Base-by-base conservation (phyloP, 2,113 vertebrate genomes). In the Melanerpes aurifrons region DNA sequence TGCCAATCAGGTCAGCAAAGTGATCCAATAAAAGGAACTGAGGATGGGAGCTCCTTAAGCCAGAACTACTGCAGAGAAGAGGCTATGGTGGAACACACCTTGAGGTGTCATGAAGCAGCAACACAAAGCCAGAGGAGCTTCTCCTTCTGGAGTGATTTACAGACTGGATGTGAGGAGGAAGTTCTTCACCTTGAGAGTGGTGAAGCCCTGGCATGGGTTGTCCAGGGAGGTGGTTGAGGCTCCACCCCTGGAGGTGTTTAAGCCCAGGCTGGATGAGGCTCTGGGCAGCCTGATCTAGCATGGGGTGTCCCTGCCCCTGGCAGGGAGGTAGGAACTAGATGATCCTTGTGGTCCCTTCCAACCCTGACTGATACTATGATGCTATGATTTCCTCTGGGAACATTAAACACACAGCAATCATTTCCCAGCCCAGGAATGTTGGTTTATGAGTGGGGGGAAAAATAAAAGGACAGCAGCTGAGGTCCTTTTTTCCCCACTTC, bases 31-130 rank as follows among this genome's bases (percentile, higher is more conserved):
- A 53, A 14, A 50, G 28, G 29, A 72, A 57, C 5, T 0, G 32
- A 72, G 37, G 48, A 56, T 37, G 13, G 32, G 54, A 87, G 54
- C 6, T 24, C 48, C 31, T 54, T 3, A 66, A 77, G 12, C 7
- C 47, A 84, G 25, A 76, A 58, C 43, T 29, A 50, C 54, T 22
- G 37, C 53, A 90, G 73, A 74, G 66, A 78, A 64, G 54, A 62
- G 47, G 20, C 69, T 26, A 24, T 15, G 4, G 4, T 0, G 10
- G 63, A 54, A 31, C 7, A 18, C 0, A 11, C 15, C 25, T 66
- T 2, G 3, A 67, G 50, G 67, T 31, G 17, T 7, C n/a, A 14
- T 0, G n/a, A 79, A 74, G 22, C 40, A 57, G 19, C 53, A 83
- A 25, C 28, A 43, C 32, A 71, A 85, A 85, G 31, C 35, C 75